Conservation (phyloP, 2,888 invertebrate species). For the Apamea monoglypha region DNA sequence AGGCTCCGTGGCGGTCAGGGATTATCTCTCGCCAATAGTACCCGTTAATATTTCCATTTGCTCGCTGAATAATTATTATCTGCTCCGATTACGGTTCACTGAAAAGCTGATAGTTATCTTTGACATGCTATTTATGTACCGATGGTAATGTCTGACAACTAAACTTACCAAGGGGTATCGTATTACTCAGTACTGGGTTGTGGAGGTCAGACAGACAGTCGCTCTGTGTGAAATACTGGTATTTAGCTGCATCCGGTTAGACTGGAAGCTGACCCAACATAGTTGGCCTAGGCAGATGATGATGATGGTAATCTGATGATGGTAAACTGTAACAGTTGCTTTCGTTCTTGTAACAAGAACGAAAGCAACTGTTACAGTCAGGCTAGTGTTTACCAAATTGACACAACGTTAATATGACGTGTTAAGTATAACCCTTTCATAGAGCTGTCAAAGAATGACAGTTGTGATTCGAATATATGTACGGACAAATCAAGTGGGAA, state of each 20-base stretch:
- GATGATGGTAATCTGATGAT: neutral
- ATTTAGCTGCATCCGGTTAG: too few relatives aligned
- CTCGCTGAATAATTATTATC: constrained; percentile 12
- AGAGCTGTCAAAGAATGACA: neutral
- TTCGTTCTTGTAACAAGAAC: neutral
- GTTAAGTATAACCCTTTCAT: neutral
- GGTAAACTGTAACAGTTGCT: too few relatives aligned
- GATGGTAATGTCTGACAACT: too few relatives aligned
- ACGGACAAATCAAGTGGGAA: neutral
- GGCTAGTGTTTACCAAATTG: neutral
- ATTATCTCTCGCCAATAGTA: constrained; percentile 22
- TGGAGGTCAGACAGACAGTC: too few relatives aligned
- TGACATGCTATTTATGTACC: neutral
- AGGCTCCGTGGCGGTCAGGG: constrained; percentile 22
- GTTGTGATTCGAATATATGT: neutral
- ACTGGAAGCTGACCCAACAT: too few relatives aligned
- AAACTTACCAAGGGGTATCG: too few relatives aligned
- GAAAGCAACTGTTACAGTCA: too few relatives aligned
- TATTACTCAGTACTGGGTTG: too few relatives aligned
- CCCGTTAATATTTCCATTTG: constrained; percentile 23
- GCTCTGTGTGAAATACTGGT: too few relatives aligned
- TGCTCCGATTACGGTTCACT: neutral
- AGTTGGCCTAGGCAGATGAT: too few relatives aligned
- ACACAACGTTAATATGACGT: neutral
- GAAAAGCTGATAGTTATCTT: constrained; percentile 14